Conservation (phyloP, 2,113 vertebrate species). For the Cyanistes caeruleus region DNA sequence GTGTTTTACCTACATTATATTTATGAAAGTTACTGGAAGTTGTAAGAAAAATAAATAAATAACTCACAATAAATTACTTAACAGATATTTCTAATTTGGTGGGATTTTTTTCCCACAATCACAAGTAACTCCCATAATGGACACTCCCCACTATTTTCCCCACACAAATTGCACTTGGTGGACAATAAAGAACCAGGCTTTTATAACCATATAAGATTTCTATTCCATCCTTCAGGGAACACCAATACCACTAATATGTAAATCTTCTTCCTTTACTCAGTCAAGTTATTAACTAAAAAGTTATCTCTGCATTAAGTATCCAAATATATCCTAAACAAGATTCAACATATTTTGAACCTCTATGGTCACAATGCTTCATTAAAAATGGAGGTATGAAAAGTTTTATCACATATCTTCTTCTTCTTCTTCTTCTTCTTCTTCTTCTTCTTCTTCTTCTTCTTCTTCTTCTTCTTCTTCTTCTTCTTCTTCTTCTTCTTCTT, state of each 20-base stretch:
- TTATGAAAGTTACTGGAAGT: not conserved
- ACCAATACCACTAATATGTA: not conserved
- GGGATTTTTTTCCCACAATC: not conserved
- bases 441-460: too few species aligned
- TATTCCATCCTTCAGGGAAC: not conserved
- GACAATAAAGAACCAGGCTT: not conserved
- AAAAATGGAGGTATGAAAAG: not conserved
- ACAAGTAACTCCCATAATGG: not conserved
- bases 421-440: too few species aligned
- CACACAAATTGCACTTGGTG: not conserved
- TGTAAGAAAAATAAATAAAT: not conserved
- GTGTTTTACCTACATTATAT: not conserved
- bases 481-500: too few species aligned
- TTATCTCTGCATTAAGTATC: not conserved
- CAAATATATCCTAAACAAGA: not conserved
- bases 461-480: too few species aligned
- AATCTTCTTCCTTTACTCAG: not conserved
- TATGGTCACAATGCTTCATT: not conserved
- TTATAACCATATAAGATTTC: not conserved
- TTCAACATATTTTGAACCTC: not conserved
- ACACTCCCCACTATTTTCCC: not conserved
- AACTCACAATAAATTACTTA: not conserved
- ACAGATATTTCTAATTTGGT: not conserved
- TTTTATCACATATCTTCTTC: not conserved
- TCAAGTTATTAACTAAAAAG: not conserved